Conservation (phyloP, 92 coral and sea anemone species). For the Palythoa grandis region DNA sequence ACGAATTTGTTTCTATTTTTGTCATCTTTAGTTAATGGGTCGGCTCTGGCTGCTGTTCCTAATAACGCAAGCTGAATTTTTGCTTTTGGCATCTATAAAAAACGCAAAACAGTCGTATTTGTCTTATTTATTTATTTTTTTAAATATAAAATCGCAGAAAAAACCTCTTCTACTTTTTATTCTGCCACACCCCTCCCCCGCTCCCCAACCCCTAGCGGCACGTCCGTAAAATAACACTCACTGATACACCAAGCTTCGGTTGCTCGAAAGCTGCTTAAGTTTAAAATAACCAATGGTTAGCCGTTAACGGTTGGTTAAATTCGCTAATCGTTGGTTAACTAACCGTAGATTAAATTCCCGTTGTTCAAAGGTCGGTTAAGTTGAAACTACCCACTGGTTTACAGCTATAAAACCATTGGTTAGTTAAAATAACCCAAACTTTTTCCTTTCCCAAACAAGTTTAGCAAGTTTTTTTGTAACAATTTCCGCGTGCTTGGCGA, state of each 20-base stretch:
- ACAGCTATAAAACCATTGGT: not conserved
- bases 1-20: slow-evolving; percentile 25
- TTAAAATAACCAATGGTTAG: slow-evolving; percentile 25
- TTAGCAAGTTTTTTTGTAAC: slow-evolving; percentile 19
- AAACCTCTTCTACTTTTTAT: slow-evolving; percentile 16
- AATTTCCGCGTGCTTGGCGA: slow-evolving; percentile 17
- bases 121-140: slow-evolving; percentile 3
- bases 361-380: slow-evolving; percentile 28
- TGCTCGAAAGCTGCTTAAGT: slow-evolving; percentile 24
- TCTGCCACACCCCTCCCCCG: not conserved
- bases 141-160: not conserved
- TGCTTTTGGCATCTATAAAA: slow-evolving; percentile 28
- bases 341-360: slow-evolving; percentile 25
- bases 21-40: slow-evolving; percentile 15
- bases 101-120: slow-evolving; percentile 26
- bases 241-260: slow-evolving; percentile 10
- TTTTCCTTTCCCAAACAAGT: slow-evolving; percentile 31
- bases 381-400: slow-evolving; percentile 23
- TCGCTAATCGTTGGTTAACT: slow-evolving; percentile 20
- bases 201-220: slow-evolving; percentile 12
- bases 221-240: slow-evolving; percentile 20
- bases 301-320: slow-evolving; percentile 23
- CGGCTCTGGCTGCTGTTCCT: slow-evolving; percentile 34
- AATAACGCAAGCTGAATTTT: slow-evolving; percentile 15
- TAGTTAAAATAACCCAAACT: slow-evolving; percentile 21